Base-by-base conservation (phyloP, 2,797 vertebrate genomes). In the Hemitrygon akajei region DNA sequence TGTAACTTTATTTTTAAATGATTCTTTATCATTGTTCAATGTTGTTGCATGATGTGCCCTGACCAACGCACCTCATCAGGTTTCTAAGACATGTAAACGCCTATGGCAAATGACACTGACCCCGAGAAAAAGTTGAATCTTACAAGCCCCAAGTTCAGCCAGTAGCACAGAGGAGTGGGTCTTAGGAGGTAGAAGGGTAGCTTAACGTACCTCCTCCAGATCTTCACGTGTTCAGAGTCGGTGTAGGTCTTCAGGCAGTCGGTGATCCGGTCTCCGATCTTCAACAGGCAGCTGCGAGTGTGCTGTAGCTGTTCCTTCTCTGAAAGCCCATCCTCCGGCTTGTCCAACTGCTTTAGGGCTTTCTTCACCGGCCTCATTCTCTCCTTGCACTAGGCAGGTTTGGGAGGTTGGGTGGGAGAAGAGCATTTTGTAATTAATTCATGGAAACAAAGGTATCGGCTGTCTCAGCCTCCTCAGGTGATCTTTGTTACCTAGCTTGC, bases 331-430 rank as follows among this genome's bases (percentile, higher is more conserved):
- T 99, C 98, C 91, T 99, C 99, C 0, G 99, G 99, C 94, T 99
- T 99, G 95, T 99, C 99, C 81, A 99, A 96, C 95, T 99, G 98
- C 94, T 99, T 99, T 95, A 99, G 96, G n/a, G 99, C 98, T 97
- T 99, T 99, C 94, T 99, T 99, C 94, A 99, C 99, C 0, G 99
- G 99, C 95, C 99, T 97, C 98, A 99, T 99, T 94, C 98, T 97
- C 96, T 99, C 99, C 95, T 99, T 99, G 96, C 99, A 99, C 99
- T 99, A 94, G 2, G 95, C 86, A 40, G 73, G 40, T 69, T 86
- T 37, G 27, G 16, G n/a, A 22, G 4, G 37, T 47, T 47, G 37
- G 22, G 60, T 6, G 7, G n/a, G 34, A 69, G 6, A 89, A 37
- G 2, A 89, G n/a, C 1, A 60, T 60, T 20, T 63, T 30, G 18